phyloP scores from a whole-genome alignment of 2,888 invertebrate genomes.

The Polietes domitor region DNA sequence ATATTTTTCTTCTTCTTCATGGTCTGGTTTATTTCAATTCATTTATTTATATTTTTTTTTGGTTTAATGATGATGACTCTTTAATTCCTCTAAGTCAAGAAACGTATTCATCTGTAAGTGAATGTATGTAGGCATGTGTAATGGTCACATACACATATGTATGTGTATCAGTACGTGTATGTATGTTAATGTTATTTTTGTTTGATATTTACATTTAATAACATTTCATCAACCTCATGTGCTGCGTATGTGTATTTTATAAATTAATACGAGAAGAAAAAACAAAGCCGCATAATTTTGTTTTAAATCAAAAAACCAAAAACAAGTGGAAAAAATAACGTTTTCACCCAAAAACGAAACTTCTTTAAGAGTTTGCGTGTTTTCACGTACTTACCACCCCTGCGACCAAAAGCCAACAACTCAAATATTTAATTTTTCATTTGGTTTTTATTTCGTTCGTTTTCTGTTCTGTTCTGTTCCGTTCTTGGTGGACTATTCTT shows the following conservation, averaged over 20 bases:
- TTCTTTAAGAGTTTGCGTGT: constrained; percentile 64
- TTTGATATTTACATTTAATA: constrained; percentile 24
- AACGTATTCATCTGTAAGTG: not conserved
- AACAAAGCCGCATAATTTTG: not conserved
- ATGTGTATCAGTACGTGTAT: not conserved
- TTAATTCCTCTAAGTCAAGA: constrained; percentile 57
- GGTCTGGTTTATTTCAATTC: constrained; percentile 48
- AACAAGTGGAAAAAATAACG: constrained; percentile 40
- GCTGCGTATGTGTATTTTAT: constrained; percentile 45
- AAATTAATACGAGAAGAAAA: constrained; percentile 38
- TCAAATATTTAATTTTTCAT: constrained; percentile 50
- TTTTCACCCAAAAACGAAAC: not conserved
- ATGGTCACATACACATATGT: not conserved
- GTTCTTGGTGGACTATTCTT: not conserved
- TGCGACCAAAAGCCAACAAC: constrained; percentile 24
- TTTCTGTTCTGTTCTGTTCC: not conserved
- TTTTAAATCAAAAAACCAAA: constrained; percentile 1
- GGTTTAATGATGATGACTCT: constrained; percentile 67
- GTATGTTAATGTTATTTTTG: constrained; percentile 35
- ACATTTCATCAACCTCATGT: constrained; percentile 34
- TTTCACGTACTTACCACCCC: constrained; percentile 54
- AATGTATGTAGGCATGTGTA: no score
- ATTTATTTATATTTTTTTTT: constrained; percentile 54
- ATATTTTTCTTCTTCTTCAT: not conserved
- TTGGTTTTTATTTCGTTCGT: constrained; percentile 30